Base-by-base conservation (phyloP, 2,113 vertebrate species). In the Poeciliopsis prolifica region DNA sequence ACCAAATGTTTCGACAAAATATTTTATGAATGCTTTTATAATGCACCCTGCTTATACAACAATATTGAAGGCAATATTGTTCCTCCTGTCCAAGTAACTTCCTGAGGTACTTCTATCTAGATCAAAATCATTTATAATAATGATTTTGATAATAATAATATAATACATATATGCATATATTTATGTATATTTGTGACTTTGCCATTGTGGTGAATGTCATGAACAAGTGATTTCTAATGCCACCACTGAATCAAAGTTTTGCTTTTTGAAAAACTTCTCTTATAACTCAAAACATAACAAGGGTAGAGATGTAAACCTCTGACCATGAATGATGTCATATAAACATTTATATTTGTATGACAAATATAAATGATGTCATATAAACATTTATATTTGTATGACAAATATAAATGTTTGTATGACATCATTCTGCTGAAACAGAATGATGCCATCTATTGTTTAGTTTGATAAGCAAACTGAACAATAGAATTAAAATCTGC, bases 1-100 rank as follows among this genome's bases (percentile, higher is more conserved):
- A 70, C 19, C 29, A 61, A 44, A 85, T 68, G 78, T 24, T 79
- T 78, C 29, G 71, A 28, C 54, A 24, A 35, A 79, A 70, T 69
- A 33, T 58, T n/a, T 3, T 3, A 1, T n/a, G 22, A 58, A n/a
- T 3, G 22, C 9, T 24, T 58, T n/a, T n/a, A 58, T 24, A 58
- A 54, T 1, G 7, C 51, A 54, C 10, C 22, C 22, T 9, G 24
- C n/a, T 24, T 58, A n/a, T 24, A 24, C 10, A 48, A 48, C 44
- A 48, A 48, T 48, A n/a, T n/a, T n/a, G 44, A 1, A 19, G 5
- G 6, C 5, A 48, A 48, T 48, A 48, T 48, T 1, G 17, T 48
- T 48, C 19, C 17, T 48, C 5, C 14, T n/a, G n/a, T 10, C 22
- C 24, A 58, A n/a, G 19, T 24, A 58, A 58, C 24, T 19, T 19